phyloP scores from a whole-genome alignment of 1,140 invertebrate species.

The Drosophila eugracilis region DNA sequence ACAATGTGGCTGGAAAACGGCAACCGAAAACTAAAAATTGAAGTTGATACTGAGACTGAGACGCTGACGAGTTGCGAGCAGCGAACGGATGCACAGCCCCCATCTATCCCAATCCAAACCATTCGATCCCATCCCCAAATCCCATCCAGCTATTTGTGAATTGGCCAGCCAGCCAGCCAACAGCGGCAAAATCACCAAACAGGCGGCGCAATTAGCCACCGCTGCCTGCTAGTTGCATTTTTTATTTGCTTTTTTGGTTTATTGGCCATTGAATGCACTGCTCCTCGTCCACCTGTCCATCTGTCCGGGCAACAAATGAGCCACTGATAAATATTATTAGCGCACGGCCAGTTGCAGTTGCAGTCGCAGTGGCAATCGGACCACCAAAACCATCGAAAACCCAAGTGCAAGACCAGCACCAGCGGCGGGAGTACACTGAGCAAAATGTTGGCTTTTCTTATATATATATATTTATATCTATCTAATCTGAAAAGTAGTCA shows the following conservation, averaged over 20 bases:
- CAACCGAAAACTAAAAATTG: slow-evolving; percentile 44
- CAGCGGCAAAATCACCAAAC: slow-evolving; percentile 40
- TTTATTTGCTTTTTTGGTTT: slow-evolving; percentile 70
- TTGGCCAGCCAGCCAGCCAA: slow-evolving; percentile 22
- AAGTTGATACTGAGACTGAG: slow-evolving; percentile 53
- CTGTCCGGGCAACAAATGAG: slow-evolving; percentile 77
- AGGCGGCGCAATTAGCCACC: slow-evolving; percentile 59
- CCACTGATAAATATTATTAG: slow-evolving; percentile 83
- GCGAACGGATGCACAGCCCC: slow-evolving; percentile 71
- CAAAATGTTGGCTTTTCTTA: neutral
- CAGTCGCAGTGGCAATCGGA: slow-evolving; percentile 3
- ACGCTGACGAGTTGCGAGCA: slow-evolving; percentile 76
- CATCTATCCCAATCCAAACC: slow-evolving; percentile 9
- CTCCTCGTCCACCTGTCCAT: slow-evolving; percentile 18
- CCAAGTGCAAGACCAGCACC: slow-evolving; percentile 27
- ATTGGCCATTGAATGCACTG: slow-evolving; percentile 60
- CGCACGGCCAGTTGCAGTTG: slow-evolving; percentile 52
- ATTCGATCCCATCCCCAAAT: neutral
- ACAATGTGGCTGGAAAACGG: slow-evolving; percentile 72
- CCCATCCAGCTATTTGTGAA: slow-evolving; percentile 7
- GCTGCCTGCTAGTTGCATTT: slow-evolving; percentile 45
- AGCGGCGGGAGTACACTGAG: slow-evolving; percentile 6
- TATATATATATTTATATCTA: too few relatives aligned
- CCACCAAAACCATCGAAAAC: slow-evolving; percentile 15
- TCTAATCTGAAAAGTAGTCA: too few relatives aligned